Percentiles rank a stretch among this genome's conserved stretches.
Conservation (phyloP, 2,797 vertebrate genomes). For the Apodemus agrarius region DNA sequence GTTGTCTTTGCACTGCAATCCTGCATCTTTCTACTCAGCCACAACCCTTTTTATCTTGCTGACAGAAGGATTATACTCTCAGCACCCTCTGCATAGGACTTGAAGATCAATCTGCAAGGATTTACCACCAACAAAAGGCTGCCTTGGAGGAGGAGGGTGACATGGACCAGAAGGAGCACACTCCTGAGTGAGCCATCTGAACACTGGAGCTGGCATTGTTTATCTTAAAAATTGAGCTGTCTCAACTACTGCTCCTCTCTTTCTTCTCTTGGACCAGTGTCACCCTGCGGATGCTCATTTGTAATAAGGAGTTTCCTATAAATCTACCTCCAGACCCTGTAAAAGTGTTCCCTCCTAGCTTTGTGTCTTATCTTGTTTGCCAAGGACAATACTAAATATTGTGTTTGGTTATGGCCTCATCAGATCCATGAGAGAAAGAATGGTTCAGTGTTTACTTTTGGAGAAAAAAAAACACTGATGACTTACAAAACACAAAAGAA, state of each 20-base stretch:
- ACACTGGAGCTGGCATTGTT: neutral
- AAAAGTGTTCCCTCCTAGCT: neutral
- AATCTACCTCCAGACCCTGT: neutral
- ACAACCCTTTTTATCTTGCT: neutral
- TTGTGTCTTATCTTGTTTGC: constrained; percentile 30
- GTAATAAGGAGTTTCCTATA: constrained; percentile 47
- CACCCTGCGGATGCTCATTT: neutral
- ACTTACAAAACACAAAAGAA: neutral
- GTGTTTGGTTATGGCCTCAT: neutral
- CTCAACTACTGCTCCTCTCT: neutral
- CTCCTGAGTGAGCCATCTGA: neutral
- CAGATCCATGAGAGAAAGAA: neutral
- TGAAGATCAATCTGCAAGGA: neutral
- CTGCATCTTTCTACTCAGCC: neutral
- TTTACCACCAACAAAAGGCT: neutral
- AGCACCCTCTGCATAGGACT: neutral
- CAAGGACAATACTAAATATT: neutral
- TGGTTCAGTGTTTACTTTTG: neutral
- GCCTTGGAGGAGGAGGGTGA: neutral
- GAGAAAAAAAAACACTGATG: neutral
- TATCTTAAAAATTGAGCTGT: neutral
- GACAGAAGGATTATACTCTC: neutral
- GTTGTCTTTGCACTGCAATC: neutral
- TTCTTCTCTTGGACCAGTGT: neutral
- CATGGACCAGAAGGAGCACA: neutral